Percentiles rank a stretch among this genome's conserved stretches.
phyloP scores from a whole-genome alignment of 35 echinoderm and acorn worm species.

The Stichopus chloronotus region DNA sequence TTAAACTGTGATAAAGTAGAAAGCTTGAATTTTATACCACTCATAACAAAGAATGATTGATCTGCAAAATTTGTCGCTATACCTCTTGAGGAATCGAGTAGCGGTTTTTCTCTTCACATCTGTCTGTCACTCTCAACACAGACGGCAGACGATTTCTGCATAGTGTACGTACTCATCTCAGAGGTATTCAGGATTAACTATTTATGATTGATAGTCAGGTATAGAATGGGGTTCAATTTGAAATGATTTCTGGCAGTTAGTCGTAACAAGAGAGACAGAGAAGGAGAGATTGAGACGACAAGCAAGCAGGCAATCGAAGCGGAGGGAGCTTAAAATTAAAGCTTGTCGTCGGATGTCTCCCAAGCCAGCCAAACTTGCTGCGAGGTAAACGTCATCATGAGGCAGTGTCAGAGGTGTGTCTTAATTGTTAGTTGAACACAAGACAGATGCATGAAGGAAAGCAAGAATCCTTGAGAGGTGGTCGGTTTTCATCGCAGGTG shows the following conservation, averaged over 20 bases:
- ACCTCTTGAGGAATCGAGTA: not conserved
- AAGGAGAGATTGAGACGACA: not conserved
- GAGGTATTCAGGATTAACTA: not conserved
- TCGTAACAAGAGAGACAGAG: not conserved
- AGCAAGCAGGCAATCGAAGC: no score
- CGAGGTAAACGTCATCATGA: not conserved
- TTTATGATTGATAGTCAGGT: not conserved
- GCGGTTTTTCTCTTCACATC: not conserved
- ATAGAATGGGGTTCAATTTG: not conserved
- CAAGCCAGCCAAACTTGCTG: no score
- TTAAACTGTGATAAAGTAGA: not conserved
- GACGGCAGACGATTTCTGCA: not conserved
- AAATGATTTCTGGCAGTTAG: not conserved
- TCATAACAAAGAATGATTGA: not conserved
- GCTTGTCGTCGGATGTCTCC: no score
- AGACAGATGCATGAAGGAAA: not conserved
- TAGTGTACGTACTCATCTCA: not conserved
- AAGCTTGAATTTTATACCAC: not conserved
- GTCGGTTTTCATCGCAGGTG: constrained; percentile 19
- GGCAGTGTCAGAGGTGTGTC: not conserved
- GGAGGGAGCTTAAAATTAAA: no score
- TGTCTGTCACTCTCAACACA: not conserved
- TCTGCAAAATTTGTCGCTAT: not conserved
- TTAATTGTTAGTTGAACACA: not conserved
- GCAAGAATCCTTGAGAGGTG: not conserved